These are phyloP conservation scores for Penaeus japonicus DNA, from an alignment of 1,140 invertebrate species.

Conservation along the genomic window DNA sequence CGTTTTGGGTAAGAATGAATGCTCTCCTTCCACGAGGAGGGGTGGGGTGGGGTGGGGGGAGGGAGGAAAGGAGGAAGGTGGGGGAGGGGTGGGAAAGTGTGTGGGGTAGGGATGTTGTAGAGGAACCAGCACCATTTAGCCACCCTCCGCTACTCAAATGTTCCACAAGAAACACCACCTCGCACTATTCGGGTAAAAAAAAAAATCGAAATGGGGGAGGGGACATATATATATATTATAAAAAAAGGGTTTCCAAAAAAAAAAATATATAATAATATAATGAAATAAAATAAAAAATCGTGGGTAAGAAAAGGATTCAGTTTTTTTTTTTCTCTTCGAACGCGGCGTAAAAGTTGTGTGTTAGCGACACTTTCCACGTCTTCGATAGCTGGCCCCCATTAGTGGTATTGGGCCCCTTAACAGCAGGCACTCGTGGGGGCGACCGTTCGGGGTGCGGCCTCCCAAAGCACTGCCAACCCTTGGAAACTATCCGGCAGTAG, in stretches of 20 bases:
- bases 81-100: neutral
- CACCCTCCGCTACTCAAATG: neutral
- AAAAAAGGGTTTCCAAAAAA: no score
- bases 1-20: no score
- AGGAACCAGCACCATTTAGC: neutral
- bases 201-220: no score
- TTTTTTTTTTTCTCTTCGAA: conserved; percentile 7
- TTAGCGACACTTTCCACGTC: conserved; percentile 19
- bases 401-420: neutral
- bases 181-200: no score
- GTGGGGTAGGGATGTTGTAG: neutral
- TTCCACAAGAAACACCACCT: no score
- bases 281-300: no score
- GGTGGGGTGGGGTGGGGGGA: neutral
- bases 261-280: no score
- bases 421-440: neutral
- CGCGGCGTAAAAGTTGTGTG: neutral
- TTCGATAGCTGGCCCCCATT: conserved; percentile 13
- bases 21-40: no score
- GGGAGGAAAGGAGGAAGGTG: neutral
- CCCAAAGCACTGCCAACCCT: conserved; percentile 7
- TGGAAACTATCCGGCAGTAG: neutral
- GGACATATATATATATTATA: no score
- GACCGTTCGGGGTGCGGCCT: neutral
- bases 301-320: no score